Percentiles rank a stretch among this genome's conserved stretches.
Conservation (phyloP, 2,888 invertebrate species). For the Nematopogon swammerdamellus region DNA sequence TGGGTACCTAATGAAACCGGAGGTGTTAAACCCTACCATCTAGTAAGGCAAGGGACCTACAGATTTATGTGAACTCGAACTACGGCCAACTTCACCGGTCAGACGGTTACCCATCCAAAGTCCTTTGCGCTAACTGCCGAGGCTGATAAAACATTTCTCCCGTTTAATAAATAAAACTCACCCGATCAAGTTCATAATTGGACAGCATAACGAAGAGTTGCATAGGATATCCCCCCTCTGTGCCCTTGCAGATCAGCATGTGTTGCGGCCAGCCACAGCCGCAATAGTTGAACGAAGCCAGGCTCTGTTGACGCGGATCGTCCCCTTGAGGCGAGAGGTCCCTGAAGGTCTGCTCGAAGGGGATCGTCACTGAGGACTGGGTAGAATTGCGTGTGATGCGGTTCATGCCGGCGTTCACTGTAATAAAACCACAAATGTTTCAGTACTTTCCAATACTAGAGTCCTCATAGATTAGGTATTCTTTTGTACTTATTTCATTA, state of each 20-base stretch:
- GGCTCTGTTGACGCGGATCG: slow-evolving; percentile 19
- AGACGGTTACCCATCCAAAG: too few relatives aligned
- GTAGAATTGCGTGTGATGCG: slow-evolving; percentile 53
- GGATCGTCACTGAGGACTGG: slow-evolving; percentile 58
- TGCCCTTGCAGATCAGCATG: slow-evolving; percentile 54
- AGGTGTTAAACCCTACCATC: too few relatives aligned
- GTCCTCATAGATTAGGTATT: too few relatives aligned
- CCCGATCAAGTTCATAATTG: slow-evolving; percentile 42
- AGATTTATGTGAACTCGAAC: too few relatives aligned
- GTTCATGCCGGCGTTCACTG: slow-evolving; percentile 58
- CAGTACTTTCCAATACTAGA: not conserved
- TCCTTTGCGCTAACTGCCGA: too few relatives aligned
- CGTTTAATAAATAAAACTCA: slow-evolving; percentile 15
- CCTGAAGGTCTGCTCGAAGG: slow-evolving; percentile 58
- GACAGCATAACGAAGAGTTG: slow-evolving; percentile 48
- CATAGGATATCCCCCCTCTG: slow-evolving; percentile 30
- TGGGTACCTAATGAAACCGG: too few relatives aligned
- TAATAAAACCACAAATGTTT: slow-evolving; percentile 13
- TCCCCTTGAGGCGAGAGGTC: slow-evolving; percentile 33
- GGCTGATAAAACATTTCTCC: too few relatives aligned
- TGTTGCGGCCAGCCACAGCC: slow-evolving; percentile 63
- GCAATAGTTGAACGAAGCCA: slow-evolving; percentile 53
- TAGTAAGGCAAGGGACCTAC: too few relatives aligned
- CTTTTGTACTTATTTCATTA: too few relatives aligned
- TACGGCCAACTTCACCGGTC: too few relatives aligned